Percentiles rank a stretch among this genome's conserved stretches.
phyloP scores from a whole-genome alignment of 1,140 invertebrate species.

The Habropoda laboriosa region DNA sequence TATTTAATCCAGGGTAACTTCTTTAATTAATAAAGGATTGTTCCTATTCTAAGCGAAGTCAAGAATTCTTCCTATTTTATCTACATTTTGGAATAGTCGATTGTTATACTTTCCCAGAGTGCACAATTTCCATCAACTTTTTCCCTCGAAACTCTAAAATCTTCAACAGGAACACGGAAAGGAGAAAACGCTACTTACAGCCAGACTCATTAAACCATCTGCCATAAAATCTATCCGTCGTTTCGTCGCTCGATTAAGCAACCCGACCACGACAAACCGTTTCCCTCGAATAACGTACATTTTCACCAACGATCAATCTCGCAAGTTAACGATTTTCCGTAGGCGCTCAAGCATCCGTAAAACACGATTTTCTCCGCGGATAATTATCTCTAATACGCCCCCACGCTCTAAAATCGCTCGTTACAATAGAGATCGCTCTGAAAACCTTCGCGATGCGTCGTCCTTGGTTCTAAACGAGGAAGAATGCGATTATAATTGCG shows the following conservation, averaged over 20 bases:
- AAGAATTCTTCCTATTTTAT: too few species aligned
- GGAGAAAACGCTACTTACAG: constrained; percentile 4
- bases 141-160: too few species aligned
- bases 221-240: too few species aligned
- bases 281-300: not conserved
- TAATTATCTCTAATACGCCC: not conserved
- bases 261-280: not conserved
- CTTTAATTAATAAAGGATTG: too few species aligned
- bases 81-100: too few species aligned
- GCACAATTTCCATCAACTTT: too few species aligned
- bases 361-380: not conserved
- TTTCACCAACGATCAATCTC: not conserved
- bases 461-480: constrained; percentile 26
- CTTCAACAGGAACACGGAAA: not conserved
- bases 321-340: not conserved
- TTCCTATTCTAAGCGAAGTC: too few species aligned
- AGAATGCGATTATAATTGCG: constrained; percentile 10
- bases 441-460: not conserved
- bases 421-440: not conserved
- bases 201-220: not conserved
- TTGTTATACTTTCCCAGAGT: too few species aligned
- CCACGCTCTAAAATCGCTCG: not conserved
- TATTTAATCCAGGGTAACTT: too few species aligned
- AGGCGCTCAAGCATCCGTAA: too few species aligned
- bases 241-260: not conserved